phyloP scores from a whole-genome alignment of 2,797 vertebrate genomes.

The Pteropus rufus region DNA sequence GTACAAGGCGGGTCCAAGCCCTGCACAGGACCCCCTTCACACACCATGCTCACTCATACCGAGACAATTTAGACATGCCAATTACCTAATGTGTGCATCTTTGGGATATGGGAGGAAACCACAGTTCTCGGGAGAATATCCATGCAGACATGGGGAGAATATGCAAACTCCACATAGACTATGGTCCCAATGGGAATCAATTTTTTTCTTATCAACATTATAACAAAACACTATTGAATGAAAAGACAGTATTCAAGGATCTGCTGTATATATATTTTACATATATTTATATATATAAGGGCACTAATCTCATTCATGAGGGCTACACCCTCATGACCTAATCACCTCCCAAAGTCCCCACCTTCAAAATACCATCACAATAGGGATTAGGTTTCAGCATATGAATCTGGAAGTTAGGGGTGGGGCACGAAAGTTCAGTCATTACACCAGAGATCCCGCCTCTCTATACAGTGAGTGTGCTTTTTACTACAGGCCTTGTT shows the following conservation, averaged over 20 bases:
- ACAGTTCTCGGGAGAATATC: neutral
- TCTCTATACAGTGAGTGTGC: neutral
- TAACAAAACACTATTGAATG: neutral
- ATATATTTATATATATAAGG: neutral
- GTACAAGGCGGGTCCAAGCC: too few relatives aligned
- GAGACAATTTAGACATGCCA: neutral
- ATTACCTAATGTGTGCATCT: neutral
- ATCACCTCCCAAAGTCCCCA: neutral
- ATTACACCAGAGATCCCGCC: neutral
- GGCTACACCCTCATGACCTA: neutral
- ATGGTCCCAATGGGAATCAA: neutral
- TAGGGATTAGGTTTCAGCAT: neutral
- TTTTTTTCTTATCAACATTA: neutral
- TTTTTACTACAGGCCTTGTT: conserved; percentile 1
- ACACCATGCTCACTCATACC: neutral
- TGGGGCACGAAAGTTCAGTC: neutral
- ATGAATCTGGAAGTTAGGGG: neutral
- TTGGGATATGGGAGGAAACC: neutral
- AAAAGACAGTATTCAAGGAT: neutral
- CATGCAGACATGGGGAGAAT: neutral
- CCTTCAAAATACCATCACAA: neutral
- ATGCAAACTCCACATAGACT: neutral
- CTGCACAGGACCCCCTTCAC: neutral
- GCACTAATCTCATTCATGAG: neutral
- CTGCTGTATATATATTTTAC: neutral